A percentile compares a stretch with the other conserved stretches of the same genome.
phyloP scores from a whole-genome alignment of 2,888 invertebrate genomes.

The Conomelus anceps region DNA sequence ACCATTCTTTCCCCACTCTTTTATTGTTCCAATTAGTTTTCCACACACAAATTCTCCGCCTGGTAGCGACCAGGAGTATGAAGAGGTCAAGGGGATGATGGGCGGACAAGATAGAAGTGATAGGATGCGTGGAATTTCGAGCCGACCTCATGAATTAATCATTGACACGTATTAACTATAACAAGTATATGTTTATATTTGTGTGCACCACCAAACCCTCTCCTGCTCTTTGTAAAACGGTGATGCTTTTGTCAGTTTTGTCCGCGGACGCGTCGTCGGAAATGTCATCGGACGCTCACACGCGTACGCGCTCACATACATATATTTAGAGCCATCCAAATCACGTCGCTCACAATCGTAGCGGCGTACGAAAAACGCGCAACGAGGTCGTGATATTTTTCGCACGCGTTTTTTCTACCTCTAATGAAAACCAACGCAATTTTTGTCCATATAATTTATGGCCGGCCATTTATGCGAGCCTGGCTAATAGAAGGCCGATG shows the following conservation, averaged over 20 bases:
- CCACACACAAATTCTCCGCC: background rate
- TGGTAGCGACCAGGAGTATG: background rate
- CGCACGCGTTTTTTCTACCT: background rate
- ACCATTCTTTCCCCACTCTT: background rate
- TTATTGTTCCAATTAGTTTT: conserved; percentile 11
- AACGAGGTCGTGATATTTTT: background rate
- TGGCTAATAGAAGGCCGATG: background rate
- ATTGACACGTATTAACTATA: conserved; percentile 12
- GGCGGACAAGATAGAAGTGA: background rate
- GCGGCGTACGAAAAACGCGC: background rate
- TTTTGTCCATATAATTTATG: background rate
- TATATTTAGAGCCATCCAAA: background rate
- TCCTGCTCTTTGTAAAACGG: background rate
- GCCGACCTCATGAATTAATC: conserved; percentile 2
- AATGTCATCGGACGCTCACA: background rate
- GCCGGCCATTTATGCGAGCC: background rate
- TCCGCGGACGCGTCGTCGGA: background rate
- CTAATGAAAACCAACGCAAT: background rate
- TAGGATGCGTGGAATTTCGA: background rate
- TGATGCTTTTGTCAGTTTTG: background rate
- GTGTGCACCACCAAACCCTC: background rate
- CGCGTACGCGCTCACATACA: background rate
- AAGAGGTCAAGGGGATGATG: background rate
- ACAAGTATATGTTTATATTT: background rate
- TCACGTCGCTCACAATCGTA: background rate